Percentiles rank a stretch among this genome's conserved stretches.
phyloP scores from a whole-genome alignment of 2,888 invertebrate genomes.

The Aricia artaxerxes region DNA sequence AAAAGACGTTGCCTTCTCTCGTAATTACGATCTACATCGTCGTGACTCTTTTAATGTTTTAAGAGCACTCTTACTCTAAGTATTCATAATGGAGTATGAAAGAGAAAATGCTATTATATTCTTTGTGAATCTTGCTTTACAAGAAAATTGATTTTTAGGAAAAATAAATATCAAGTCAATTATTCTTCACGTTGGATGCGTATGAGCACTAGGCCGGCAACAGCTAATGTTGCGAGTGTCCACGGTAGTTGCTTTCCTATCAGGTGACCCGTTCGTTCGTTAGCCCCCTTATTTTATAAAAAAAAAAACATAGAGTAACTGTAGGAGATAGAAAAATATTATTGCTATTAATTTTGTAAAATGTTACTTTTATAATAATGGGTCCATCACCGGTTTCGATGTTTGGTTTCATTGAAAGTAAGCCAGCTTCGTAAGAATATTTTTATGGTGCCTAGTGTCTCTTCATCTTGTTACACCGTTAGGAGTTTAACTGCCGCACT shows the following conservation, averaged over 20 bases:
- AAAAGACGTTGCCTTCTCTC: neutral
- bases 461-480: too few species aligned
- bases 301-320: too few species aligned
- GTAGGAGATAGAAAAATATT: too few species aligned
- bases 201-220: neutral
- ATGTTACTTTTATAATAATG: too few species aligned
- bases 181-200: neutral
- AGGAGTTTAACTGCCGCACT: too few species aligned
- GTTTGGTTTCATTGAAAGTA: too few species aligned
- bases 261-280: too few species aligned
- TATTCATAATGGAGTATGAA: conserved; percentile 7
- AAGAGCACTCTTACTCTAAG: neutral
- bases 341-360: too few species aligned
- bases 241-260: too few species aligned
- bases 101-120: neutral
- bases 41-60: neutral
- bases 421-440: neutral
- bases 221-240: too few species aligned
- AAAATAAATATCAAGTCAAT: neutral
- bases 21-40: neutral
- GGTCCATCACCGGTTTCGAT: too few species aligned
- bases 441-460: neutral
- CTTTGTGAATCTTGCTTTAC: neutral
- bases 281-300: too few species aligned
- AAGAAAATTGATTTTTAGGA: neutral